phyloP scores from a whole-genome alignment of 2,888 invertebrate genomes.

The Acanthococcus lagerstroemiae region DNA sequence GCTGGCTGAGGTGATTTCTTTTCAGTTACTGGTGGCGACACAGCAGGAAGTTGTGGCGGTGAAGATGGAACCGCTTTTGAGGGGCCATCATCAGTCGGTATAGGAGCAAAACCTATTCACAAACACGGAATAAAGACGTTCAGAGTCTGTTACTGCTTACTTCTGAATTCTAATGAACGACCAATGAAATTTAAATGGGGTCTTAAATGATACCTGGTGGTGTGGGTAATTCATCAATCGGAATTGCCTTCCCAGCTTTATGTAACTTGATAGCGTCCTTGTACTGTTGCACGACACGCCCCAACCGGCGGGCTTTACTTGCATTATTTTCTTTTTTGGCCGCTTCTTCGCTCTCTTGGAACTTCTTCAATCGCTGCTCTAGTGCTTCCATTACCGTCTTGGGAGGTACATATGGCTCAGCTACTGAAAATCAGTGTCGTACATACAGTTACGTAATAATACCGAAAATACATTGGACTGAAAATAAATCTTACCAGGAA shows the following conservation, averaged over 20 bases:
- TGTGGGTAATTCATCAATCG: slow-evolving; percentile 71
- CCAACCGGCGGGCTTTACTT: slow-evolving; percentile 79
- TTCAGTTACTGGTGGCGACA: background rate
- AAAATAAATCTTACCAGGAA: background rate
- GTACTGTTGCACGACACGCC: slow-evolving; percentile 86
- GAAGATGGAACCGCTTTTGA: too few species aligned
- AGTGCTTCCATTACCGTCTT: slow-evolving; percentile 60
- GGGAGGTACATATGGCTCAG: slow-evolving; percentile 39
- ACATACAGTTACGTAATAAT: background rate
- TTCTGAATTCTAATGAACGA: background rate
- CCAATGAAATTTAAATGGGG: background rate
- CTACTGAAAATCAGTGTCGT: background rate
- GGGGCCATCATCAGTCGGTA: too few species aligned
- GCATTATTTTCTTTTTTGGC: slow-evolving; percentile 71
- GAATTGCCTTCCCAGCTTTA: slow-evolving; percentile 62
- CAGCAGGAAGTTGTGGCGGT: too few species aligned
- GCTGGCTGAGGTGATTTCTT: background rate
- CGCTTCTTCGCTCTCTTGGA: slow-evolving; percentile 59
- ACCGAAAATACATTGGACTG: background rate
- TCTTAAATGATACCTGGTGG: slow-evolving; percentile 60
- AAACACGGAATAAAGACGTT: background rate
- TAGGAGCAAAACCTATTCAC: background rate
- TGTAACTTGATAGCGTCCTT: slow-evolving; percentile 73
- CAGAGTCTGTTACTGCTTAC: background rate
- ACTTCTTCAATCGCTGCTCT: slow-evolving; percentile 70